These are phyloP conservation scores for Brachypodius melanocephalos DNA, from an alignment of 2,113 vertebrate genomes.

Conservation along the genomic window DNA sequence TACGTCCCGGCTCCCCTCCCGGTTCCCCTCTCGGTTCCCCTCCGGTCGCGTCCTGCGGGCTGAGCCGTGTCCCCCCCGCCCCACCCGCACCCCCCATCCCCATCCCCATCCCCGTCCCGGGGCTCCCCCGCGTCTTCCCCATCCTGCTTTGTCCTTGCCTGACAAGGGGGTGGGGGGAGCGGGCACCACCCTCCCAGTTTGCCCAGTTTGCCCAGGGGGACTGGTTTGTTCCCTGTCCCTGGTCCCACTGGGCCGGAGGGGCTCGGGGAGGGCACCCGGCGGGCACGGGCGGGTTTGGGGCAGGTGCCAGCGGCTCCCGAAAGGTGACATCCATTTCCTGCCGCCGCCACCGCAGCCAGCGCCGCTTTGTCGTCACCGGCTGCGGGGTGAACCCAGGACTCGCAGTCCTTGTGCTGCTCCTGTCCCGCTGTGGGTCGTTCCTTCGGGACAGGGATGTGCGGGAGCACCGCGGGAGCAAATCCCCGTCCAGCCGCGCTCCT, in stretches of 20 bases:
- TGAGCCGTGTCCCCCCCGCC: background rate
- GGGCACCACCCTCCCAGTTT: background rate
- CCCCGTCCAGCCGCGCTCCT: background rate
- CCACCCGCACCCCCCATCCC: background rate
- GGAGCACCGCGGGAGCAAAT: background rate
- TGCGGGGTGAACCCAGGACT: background rate
- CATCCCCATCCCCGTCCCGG: background rate
- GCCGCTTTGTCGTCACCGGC: background rate
- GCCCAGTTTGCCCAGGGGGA: background rate
- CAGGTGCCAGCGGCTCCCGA: background rate
- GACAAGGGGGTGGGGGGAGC: background rate
- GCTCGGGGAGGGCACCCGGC: background rate
- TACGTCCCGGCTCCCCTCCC: slow-evolving; percentile 68
- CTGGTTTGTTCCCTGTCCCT: background rate
- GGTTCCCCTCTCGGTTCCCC: background rate
- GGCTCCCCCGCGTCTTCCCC: background rate
- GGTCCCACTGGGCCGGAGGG: background rate
- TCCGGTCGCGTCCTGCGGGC: background rate
- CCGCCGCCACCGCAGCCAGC: background rate
- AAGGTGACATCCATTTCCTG: slow-evolving; percentile 52
- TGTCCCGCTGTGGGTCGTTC: background rate
- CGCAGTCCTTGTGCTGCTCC: background rate
- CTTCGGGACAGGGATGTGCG: background rate
- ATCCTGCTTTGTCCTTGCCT: slow-evolving; percentile 28
- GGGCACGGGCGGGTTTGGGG: background rate